Evolutionary conservation across 2,113 vertebrate genomes (phyloP), one percentile per base, ranked within the genome.

Genomic region (Xenus cinereus): DNA sequence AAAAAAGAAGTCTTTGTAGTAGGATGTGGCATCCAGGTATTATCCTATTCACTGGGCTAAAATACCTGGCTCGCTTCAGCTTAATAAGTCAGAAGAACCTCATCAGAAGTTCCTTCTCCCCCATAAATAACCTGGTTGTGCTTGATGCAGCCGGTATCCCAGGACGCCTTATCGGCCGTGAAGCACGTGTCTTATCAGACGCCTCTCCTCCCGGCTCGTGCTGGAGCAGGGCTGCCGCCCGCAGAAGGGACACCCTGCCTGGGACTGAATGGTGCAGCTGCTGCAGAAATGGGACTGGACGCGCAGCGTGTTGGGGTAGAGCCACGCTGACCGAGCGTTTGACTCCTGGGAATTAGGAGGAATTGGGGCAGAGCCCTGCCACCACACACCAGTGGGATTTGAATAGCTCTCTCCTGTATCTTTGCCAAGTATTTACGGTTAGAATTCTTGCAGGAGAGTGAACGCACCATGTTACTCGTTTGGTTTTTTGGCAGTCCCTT

Each of bases 61-160:
- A 82, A 66, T 4, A 46, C 45, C 50, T 66, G 11, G 8, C 66
- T 72, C 37, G 4, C 50, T 60, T 64, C 7, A 33, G 11, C 54
- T n/a, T 83, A 9, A 12, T 22, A 32, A 41, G 78, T 37, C 28
- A 30, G 27, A 28, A 20, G 26, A 56, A 43, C 28, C 43, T 68
- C 41, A 4, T 10, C 8, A 71, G 62, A 57, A 87, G 21, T 28
- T 66, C 28, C 26, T 46, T 46, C 4, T 5, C 30, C 53, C 23
- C 33, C 33, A 4, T 32, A 22, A 62, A 45, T 23, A 30, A 16
- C 23, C 27, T 9, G 57, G n/a, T 7, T 0, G 0, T 3, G 10
- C 5, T 7, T 28, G 69, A 43, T 19, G 27, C n/a, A 35, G 1
- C 33, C 15, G 35, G 41, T n/a, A 37, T 24, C 21, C 28, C 33